Conservation (phyloP, 2,797 vertebrate species). For the Cryptoblepharus egeriae region DNA sequence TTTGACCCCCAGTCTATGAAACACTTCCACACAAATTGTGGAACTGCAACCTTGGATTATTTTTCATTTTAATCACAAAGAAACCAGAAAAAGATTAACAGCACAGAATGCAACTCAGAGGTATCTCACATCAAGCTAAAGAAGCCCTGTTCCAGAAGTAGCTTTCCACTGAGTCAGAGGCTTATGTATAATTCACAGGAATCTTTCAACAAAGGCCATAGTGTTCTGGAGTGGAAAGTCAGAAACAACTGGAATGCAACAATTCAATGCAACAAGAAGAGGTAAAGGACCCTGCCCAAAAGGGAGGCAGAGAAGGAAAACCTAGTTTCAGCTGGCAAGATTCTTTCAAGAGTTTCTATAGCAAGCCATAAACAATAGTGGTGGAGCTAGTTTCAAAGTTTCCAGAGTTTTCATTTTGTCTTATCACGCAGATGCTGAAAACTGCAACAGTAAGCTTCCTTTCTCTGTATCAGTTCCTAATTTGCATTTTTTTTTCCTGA, state of each 20-base stretch:
- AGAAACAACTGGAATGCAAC: conserved; percentile 15
- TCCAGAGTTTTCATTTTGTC: background rate
- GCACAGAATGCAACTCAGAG: background rate
- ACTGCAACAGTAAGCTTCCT: background rate
- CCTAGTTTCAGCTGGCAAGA: background rate
- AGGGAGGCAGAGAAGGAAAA: background rate
- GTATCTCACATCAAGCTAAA: background rate
- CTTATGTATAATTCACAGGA: conserved; percentile 27
- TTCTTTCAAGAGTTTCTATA: background rate
- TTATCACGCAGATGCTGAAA: background rate
- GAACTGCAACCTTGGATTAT: background rate
- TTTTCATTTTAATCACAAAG: background rate
- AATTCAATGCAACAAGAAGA: conserved; percentile 1
- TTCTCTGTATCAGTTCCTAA: background rate
- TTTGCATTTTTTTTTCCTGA: background rate
- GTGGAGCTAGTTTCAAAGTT: background rate
- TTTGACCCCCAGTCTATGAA: no score
- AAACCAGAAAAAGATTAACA: background rate
- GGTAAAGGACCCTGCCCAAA: background rate
- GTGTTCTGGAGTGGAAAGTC: conserved; percentile 12
- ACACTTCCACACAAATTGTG: background rate
- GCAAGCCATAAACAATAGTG: background rate
- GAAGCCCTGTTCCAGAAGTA: background rate
- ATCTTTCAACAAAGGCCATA: conserved; percentile 2
- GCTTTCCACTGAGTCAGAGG: conserved; percentile 14